phyloP scores from a whole-genome alignment of 1,140 invertebrate species.

The Zeugodacus cucurbitae region DNA sequence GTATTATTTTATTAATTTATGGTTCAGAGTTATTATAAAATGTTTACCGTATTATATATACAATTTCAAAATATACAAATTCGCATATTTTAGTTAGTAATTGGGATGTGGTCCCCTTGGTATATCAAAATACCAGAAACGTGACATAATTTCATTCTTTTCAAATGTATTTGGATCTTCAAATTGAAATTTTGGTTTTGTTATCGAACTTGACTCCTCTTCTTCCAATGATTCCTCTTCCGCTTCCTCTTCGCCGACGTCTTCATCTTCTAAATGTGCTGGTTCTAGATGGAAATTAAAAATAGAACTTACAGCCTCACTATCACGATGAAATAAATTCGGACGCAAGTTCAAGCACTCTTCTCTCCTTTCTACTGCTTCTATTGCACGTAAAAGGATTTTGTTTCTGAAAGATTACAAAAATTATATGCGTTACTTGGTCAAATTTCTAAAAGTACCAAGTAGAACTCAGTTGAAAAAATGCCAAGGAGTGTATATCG shows the following conservation, averaged over 20 bases:
- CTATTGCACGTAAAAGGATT: neutral
- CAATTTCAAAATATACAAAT: no score
- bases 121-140: neutral
- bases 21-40: neutral
- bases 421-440: neutral
- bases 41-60: no score
- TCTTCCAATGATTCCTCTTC: neutral
- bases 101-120: neutral
- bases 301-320: neutral
- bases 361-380: neutral
- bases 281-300: neutral
- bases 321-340: neutral
- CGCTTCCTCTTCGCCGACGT: neutral
- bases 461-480: no score
- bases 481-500: no score
- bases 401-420: neutral
- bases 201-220: neutral
- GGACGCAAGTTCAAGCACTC: neutral
- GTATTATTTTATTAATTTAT: neutral
- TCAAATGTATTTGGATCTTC: neutral
- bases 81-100: neutral
- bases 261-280: neutral
- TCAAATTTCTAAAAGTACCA: no score
- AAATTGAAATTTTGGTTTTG: neutral
- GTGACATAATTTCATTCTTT: neutral